Conservation (phyloP, 2,797 vertebrate species). For the Trachurus trachurus region DNA sequence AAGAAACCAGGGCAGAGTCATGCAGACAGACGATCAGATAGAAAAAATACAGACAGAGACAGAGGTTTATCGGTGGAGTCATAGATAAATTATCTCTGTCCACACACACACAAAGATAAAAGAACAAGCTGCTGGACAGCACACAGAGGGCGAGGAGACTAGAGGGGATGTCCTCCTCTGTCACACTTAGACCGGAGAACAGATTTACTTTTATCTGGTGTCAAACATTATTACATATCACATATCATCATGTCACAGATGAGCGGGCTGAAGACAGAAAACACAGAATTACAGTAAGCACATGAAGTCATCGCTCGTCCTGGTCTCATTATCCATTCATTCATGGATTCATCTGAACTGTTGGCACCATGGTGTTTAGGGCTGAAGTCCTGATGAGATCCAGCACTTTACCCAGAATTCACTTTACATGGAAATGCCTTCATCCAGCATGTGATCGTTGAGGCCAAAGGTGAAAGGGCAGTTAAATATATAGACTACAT, state of each 20-base stretch:
- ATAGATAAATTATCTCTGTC: conserved; percentile 24
- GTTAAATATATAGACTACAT: conserved; percentile 7
- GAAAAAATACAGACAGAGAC: conserved; percentile 18
- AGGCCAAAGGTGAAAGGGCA: conserved; percentile 43
- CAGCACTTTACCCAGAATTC: background rate
- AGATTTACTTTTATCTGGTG: conserved; percentile 8
- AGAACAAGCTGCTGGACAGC: background rate
- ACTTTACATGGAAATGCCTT: conserved; percentile 14
- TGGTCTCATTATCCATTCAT: background rate
- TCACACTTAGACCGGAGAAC: background rate
- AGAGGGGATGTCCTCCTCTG: conserved; percentile 10
- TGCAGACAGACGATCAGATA: conserved; percentile 48
- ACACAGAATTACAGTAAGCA: background rate
- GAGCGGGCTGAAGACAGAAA: background rate
- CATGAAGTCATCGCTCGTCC: background rate
- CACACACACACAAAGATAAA: conserved; percentile 2
- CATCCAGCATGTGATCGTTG: background rate
- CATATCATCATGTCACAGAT: background rate
- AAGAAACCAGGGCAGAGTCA: conserved; percentile 25
- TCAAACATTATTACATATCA: background rate
- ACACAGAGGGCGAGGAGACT: background rate
- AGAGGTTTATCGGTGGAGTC: conserved; percentile 27
- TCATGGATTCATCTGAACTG: background rate
- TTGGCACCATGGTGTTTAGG: background rate
- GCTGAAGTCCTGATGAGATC: conserved; percentile 10